phyloP scores from a whole-genome alignment of 1,140 invertebrate species.

The Arctopsyche grandis region DNA sequence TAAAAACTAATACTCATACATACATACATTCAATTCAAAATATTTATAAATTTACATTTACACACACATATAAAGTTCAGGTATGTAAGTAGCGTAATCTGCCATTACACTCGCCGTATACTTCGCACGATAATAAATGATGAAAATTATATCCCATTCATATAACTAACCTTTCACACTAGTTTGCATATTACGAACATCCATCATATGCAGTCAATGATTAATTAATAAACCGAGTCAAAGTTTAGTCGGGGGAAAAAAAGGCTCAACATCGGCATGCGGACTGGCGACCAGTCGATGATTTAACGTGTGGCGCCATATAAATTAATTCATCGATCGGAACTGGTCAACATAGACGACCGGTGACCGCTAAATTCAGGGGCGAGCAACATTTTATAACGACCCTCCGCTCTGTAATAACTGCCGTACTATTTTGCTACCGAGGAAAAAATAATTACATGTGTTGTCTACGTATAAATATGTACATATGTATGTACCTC shows the following conservation, averaged over 20 bases:
- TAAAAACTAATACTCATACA: no score
- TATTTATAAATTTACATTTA: no score
- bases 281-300: constrained; percentile 22
- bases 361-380: neutral
- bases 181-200: constrained; percentile 40
- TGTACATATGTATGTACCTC: neutral
- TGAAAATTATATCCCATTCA: constrained; percentile 33
- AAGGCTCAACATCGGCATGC: neutral
- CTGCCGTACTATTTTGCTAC: neutral
- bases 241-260: constrained; percentile 19
- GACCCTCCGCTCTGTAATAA: neutral
- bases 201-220: constrained; percentile 35
- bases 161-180: constrained; percentile 39
- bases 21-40: no score
- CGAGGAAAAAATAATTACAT: neutral
- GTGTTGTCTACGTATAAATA: neutral
- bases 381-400: neutral
- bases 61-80: no score
- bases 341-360: neutral
- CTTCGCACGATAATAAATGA: constrained; percentile 25
- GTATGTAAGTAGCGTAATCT: no score
- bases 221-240: constrained; percentile 20
- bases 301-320: constrained; percentile 49
- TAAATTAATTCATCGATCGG: constrained; percentile 45
- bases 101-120: neutral